Evolutionary conservation across 2,797 vertebrate genomes (phyloP), one percentile per base, ranked within the genome.

Genomic region (Labeo calbasu): DNA sequence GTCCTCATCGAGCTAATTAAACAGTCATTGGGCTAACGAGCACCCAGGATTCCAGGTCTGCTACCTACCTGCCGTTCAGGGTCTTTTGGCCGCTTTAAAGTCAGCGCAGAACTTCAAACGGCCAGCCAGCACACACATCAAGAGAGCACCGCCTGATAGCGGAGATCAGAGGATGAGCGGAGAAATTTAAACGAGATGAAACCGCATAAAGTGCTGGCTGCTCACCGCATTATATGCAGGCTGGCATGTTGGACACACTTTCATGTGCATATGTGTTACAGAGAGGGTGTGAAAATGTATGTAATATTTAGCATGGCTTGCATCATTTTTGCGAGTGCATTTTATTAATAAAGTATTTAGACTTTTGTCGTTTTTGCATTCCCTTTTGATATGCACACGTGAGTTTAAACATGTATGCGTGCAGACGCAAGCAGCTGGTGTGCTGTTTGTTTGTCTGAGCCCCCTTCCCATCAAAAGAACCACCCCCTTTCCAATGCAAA

Each of bases 101-200:
- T 92, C 90, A 84, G 92, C 92, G 91, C 92, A 92, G 90, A 87
- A 92, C 93, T 92, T 94, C 93, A 94, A 94, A 95, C 92, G 87
- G 85, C 86, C 86, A 90, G 89, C 87, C 84, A 90, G 87, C 89
- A 86, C 61, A n/a, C 88, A 88, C 82, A 88, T 87, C 79, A 84
- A 84, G 77, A 81, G 82, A 84, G 86, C 84, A 66, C 19, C 32
- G 79, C 61, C 84, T 77, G 84, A 85, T 87, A 87, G 86, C 71
- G 77, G 51, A 84, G 88, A 91, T 90, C 87, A 88, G 85, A 89
- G 88, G 87, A 90, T 84, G 77, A 85, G 87, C 88, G 85, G 89
- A 92, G 85, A 91, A 91, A 93, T 92, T 91, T 73, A 91, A 93
- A 92, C 76, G 81, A 90, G 90, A 84, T 78, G 82, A 76, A 92